Base-by-base conservation (phyloP, 2,113 vertebrate species). In the Pithys albifrons region DNA sequence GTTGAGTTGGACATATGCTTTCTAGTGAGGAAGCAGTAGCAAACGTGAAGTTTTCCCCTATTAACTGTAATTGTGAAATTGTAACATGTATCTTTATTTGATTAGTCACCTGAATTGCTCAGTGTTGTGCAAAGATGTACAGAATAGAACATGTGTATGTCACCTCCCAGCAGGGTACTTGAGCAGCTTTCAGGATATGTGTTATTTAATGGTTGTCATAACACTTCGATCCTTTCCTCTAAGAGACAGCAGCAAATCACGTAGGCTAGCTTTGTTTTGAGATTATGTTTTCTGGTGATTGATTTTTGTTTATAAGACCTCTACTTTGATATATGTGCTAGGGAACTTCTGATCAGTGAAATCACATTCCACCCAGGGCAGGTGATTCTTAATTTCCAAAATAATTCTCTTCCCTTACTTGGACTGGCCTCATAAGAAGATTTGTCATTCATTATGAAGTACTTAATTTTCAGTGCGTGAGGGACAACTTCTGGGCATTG, bases 131-230 rank as follows among this genome's bases (percentile, higher is more conserved):
- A 27, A 7, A 14, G 7, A 3, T 2, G 0, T 29, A 27, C 14
- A 29, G 12, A 78, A n/a, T 5, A 82, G 23, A 22, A 35, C 4
- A 4, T 1, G 11, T 0, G 1, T 9, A 3, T 2, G 11, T 67
- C 18, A 33, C 31, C 17, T 64, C 25, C 39, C 39, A 69, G 9
- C 19, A 39, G 70, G 39, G 25, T 29, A 51, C 19, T 20, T 6
- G 25, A 51, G 35, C 35, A 27, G 10, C 20, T 85, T 49, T 55
- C 45, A 43, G 29, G 39, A 2, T 31, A 4, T 16, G 19, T 19
- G 28, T 43, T 69, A 51, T 72, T 79, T 72, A 25, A 43, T 52
- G 20, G 8, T 18, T 81, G n/a, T n/a, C 51, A 31, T 64, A 71
- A 58, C 16, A 14, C 18, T 85, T 66, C 0, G 0, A 12, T 88